Base-by-base conservation (phyloP, 2,888 invertebrate species). In the Odontothrips loti region DNA sequence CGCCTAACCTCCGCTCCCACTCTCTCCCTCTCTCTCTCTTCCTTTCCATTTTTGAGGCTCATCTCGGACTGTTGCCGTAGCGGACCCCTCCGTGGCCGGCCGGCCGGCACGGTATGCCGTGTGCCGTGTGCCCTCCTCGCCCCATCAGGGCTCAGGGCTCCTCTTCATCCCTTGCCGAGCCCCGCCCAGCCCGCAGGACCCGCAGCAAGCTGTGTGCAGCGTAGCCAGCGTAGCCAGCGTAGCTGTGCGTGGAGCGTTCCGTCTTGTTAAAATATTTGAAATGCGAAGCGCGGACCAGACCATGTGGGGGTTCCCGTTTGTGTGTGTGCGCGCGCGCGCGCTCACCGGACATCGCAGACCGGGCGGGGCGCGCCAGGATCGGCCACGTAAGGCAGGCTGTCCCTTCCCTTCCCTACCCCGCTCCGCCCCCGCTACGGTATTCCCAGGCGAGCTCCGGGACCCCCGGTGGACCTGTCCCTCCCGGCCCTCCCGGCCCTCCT, bases 201-300 rank as follows among this genome's bases (percentile, higher is more conserved):
- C 58, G 58, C 34, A 43, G 58, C n/a, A 4, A 58, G 58, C 58
- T 11, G 20, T 58, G 20, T 58, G 20, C 58, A 58, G 51, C 15
- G 51, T 17, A 17, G 9, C 15, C 15, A 15, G 48, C 10, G 48
- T 15, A 11, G 48, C 48, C 51, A 17, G 58, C 58, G 58, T 17
- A n/a, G 58, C 58, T n/a, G 15, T n/a, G 58, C 58, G 58, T 20
- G 58, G 58, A 58, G 58, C 68, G 68, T 27, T 8, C 58, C 68
- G 68, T 75, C 68, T 75, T 75, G 68, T 75, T 75, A 75, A 75
- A 75, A 75, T 75, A 75, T 75, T 75, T 75, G 68, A 75, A 75
- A 75, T 75, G 68, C 68, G 68, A 75, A 75, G 68, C 68, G 27
- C 68, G 68, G 58, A 17, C 20, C 58, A 20, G 51, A 15, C 15